Evolutionary conservation across 2,113 vertebrate genomes (phyloP).

Genomic region (Alouatta palliata): DNA sequence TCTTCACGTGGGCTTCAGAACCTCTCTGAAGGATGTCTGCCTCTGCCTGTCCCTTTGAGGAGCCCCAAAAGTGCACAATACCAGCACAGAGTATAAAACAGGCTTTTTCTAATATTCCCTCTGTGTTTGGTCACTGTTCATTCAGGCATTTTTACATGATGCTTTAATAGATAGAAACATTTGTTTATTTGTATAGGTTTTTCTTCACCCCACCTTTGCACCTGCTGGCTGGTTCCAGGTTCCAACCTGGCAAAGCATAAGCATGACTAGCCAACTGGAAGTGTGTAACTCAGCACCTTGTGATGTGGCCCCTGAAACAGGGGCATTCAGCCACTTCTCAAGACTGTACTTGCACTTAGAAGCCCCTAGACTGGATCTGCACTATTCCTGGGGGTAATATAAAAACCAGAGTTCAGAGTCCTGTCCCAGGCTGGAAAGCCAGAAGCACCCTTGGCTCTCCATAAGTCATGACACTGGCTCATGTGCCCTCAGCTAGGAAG

Average conservation of each 20-base stretch:
- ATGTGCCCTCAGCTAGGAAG: background rate
- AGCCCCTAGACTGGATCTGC: background rate
- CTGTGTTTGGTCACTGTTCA: background rate
- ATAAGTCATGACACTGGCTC: no score
- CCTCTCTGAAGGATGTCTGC: background rate
- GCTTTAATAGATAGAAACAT: background rate
- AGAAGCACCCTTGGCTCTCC: background rate
- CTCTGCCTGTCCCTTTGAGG: background rate
- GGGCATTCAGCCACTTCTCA: background rate
- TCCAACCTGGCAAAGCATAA: background rate
- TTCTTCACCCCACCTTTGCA: background rate
- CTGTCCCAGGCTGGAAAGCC: background rate
- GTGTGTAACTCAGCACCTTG: background rate
- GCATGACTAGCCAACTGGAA: rapidly evolving
- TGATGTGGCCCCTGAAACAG: background rate
- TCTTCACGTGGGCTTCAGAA: background rate
- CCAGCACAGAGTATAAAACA: background rate
- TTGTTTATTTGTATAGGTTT: background rate
- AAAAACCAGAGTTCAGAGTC: background rate
- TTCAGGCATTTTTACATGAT: background rate
- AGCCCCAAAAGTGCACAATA: background rate
- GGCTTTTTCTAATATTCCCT: background rate
- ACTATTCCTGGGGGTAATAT: no score
- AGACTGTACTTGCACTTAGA: background rate
- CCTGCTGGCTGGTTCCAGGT: background rate